Evolutionary conservation across 1,140 invertebrate species (phyloP).

Genomic region (Drosophila nebulosa): DNA sequence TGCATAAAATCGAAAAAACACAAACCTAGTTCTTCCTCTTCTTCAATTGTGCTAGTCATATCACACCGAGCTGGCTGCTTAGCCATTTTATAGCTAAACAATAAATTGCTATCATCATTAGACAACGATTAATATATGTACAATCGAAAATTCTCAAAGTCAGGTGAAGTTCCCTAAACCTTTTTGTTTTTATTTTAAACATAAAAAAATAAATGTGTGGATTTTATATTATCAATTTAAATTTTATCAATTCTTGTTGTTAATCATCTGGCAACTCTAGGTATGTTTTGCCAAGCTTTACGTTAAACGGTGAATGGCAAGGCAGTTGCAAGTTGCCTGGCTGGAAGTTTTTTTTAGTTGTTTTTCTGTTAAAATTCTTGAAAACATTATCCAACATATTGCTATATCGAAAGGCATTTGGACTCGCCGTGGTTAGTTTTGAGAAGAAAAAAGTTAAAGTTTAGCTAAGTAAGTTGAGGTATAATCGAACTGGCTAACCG

Average conservation of each 20-base stretch:
- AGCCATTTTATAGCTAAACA: background rate
- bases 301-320: background rate
- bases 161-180: too few species aligned
- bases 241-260: background rate
- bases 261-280: background rate
- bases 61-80: background rate
- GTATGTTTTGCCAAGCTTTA: background rate
- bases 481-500: background rate
- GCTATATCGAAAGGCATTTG: background rate
- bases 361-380: background rate
- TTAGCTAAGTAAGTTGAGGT: background rate
- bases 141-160: too few species aligned
- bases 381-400: background rate
- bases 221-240: too few species aligned
- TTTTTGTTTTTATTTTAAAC: too few species aligned
- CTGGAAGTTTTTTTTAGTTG: constrained; percentile 3
- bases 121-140: background rate
- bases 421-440: background rate
- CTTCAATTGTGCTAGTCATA: background rate
- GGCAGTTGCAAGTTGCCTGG: background rate
- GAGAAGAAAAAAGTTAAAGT: background rate
- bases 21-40: background rate
- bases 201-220: background rate
- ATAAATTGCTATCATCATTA: too few species aligned
- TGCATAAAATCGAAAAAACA: background rate